Conservation (phyloP, 2,797 vertebrate genomes). For the Tolypeutes matacus region DNA sequence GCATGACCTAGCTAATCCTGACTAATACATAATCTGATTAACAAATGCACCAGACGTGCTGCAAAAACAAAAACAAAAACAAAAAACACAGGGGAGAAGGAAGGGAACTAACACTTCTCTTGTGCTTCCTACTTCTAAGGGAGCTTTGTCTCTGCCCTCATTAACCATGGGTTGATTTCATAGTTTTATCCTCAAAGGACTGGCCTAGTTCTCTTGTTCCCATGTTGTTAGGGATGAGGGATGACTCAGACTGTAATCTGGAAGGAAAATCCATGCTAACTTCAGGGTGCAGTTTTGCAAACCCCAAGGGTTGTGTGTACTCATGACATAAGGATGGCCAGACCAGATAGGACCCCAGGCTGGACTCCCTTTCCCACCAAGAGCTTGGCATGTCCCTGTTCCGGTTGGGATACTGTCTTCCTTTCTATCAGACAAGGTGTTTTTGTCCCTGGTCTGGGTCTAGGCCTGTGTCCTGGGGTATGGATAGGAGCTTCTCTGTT, state of each 20-base stretch:
- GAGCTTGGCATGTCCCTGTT: fast-evolving
- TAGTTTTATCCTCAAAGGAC: neutral
- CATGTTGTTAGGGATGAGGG: neutral
- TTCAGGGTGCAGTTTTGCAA: no score
- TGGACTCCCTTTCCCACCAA: fast-evolving
- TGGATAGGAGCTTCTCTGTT: neutral
- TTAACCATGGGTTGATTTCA: neutral
- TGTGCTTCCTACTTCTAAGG: neutral
- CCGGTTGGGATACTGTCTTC: neutral
- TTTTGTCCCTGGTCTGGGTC: neutral
- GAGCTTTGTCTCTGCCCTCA: neutral
- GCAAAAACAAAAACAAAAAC: neutral
- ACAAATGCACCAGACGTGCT: neutral
- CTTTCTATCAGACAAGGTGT: neutral
- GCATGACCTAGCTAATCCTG: neutral
- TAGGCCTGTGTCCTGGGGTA: neutral
- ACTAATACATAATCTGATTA: neutral
- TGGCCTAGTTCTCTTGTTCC: neutral
- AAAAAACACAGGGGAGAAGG: neutral
- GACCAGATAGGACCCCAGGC: neutral
- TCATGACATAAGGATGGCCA: no score
- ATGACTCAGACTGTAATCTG: neutral
- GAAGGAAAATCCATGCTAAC: neutral
- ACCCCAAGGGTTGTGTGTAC: fast-evolving
- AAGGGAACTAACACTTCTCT: neutral